phyloP scores from a whole-genome alignment of 2,888 invertebrate genomes.

The Sisyra nigra region DNA sequence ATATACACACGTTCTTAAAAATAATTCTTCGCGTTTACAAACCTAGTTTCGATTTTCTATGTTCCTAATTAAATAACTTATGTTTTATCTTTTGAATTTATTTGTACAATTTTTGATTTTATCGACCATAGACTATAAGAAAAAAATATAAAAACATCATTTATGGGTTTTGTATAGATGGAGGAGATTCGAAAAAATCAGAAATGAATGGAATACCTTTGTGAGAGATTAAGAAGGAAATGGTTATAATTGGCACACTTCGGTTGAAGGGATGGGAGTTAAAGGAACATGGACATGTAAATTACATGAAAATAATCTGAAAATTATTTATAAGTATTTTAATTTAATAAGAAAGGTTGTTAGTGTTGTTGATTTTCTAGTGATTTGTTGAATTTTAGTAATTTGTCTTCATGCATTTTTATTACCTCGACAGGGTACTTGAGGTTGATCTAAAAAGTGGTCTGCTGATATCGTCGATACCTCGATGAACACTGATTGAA shows the following conservation, averaged over 20 bases:
- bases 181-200: not conserved
- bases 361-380: not conserved
- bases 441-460: slow-evolving; percentile 30
- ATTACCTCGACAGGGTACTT: slow-evolving; percentile 34
- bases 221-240: not conserved
- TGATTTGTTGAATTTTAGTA: not conserved
- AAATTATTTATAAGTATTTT: not conserved
- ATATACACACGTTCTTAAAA: too few species aligned
- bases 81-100: not conserved
- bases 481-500: slow-evolving; percentile 63
- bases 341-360: too few species aligned
- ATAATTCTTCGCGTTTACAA: too few species aligned
- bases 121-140: too few species aligned
- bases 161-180: too few species aligned
- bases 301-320: not conserved
- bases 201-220: not conserved
- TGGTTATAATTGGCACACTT: not conserved
- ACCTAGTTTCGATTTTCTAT: not conserved
- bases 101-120: too few species aligned
- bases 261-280: not conserved
- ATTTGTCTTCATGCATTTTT: not conserved
- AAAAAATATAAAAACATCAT: too few species aligned
- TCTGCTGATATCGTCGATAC: slow-evolving; percentile 51
- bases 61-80: too few species aligned
- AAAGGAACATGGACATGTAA: not conserved